Base-by-base conservation (phyloP, 2,888 invertebrate genomes). In the Oxyteleia sp. region DNA sequence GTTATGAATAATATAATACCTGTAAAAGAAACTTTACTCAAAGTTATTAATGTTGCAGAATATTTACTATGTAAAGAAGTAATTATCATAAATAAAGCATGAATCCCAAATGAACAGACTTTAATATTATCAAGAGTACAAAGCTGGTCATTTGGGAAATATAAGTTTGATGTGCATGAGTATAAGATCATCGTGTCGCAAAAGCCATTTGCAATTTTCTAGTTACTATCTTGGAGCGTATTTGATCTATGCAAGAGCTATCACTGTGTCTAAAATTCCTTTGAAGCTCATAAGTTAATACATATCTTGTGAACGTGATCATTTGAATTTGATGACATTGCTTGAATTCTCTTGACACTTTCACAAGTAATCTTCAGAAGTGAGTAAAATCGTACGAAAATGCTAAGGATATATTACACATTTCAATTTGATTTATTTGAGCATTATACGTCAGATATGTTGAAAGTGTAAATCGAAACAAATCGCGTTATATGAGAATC, bases 111-210 rank as follows among this genome's bases (percentile, higher is more conserved):
- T 47, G 32, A 66, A 66, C 66, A 8, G 23, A 15, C 45, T 32
- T 57, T 55, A 45, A 69, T 43, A 35, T 57, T 55, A 55, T 57
- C 23, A 15, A 5, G 35, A 45, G 18, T 20, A 57, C 55, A 18
- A 41, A 53, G 64, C 71, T 47, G 49, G 79, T 64, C 79, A 63
- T 69, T 63, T 63, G 79, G 79, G 79, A 79, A 79, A 79, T 79
- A 47, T 49, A 55, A 41, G 79, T 64, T 64, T 63, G 45, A 71
- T 71, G 79, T 53, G 45, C 41, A 45, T 49, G 57, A 79, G 47
- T 10, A 55, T 59, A 63, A 71, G 71, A 57, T 53, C 55, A 63
- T 11, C 35, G 26, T 45, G 47, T 26, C 18, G 49, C 51, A 23
- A 26, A 61, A 49, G 68, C 59, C 68, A 51, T 38, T 66, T 51